phyloP scores from a whole-genome alignment of 2,797 vertebrate genomes.

The Chromis chromis region DNA sequence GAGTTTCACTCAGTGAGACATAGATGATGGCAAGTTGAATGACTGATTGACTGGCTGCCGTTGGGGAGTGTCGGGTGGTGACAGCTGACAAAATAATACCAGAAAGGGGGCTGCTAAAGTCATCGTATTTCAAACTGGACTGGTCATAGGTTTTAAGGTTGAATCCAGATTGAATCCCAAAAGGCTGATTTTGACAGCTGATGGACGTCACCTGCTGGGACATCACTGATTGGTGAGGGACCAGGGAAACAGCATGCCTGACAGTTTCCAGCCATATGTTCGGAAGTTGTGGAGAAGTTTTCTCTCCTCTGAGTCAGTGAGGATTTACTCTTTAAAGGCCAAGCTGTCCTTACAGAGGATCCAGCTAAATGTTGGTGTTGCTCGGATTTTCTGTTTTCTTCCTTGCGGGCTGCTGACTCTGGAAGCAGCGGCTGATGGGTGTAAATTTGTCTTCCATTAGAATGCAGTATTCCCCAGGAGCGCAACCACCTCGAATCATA shows the following conservation, averaged over 20 bases:
- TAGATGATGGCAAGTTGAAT: not conserved
- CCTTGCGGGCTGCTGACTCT: slow-evolving; percentile 6
- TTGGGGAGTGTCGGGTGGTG: slow-evolving; percentile 36
- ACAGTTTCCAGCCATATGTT: not conserved
- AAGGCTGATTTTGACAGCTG: slow-evolving; percentile 32
- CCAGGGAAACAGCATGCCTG: not conserved
- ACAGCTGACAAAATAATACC: slow-evolving; percentile 64
- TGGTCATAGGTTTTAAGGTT: slow-evolving; percentile 25
- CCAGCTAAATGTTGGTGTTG: not conserved
- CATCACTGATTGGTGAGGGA: not conserved
- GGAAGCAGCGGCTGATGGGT: slow-evolving; percentile 26
- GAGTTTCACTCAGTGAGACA: not conserved
- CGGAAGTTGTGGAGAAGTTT: not conserved
- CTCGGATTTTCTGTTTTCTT: not conserved
- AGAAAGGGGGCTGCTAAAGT: slow-evolving; percentile 10
- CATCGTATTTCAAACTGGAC: slow-evolving; percentile 37
- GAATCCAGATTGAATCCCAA: slow-evolving; percentile 35
- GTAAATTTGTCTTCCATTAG: slow-evolving; percentile 58
- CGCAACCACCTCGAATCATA: slow-evolving; percentile 61
- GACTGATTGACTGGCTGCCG: not conserved
- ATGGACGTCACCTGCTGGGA: slow-evolving; percentile 22
- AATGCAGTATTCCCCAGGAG: slow-evolving; percentile 47
- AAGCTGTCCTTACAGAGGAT: not conserved
- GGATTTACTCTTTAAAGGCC: slow-evolving; percentile 10
- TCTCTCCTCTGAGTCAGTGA: not conserved